phyloP scores from a whole-genome alignment of 2,888 invertebrate species.

The Terebella lapidaria region DNA sequence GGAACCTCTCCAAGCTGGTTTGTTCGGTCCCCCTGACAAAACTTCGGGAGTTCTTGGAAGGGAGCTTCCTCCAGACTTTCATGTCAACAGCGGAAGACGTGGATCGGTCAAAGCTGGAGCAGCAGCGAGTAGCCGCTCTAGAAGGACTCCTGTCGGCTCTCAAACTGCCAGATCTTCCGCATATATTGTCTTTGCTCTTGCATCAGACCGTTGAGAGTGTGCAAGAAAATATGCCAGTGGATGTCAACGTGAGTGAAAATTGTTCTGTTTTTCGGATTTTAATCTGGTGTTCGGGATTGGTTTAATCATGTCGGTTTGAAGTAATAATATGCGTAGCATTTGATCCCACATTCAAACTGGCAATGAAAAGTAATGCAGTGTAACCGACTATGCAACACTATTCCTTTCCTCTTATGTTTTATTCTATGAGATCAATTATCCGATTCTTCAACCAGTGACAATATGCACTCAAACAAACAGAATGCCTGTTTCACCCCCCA shows the following conservation, averaged over 20 bases:
- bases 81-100: not conserved
- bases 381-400: no score
- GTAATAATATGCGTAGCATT: no score
- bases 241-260: conserved; percentile 4
- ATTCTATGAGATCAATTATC: no score
- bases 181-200: conserved; percentile 32
- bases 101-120: not conserved
- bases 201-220: conserved; percentile 26
- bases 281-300: no score
- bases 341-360: no score
- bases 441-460: no score
- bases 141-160: conserved; percentile 36
- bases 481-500: no score
- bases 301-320: no score
- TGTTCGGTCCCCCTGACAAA: conserved; percentile 7
- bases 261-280: not conserved
- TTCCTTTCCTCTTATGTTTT: no score
- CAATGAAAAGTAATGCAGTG: no score
- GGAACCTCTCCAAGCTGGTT: conserved; percentile 1
- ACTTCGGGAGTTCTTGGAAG: conserved; percentile 7
- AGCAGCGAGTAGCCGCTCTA: conserved; percentile 11
- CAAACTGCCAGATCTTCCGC: conserved; percentile 37
- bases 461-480: no score
- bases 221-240: conserved; percentile 16
- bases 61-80: conserved; percentile 5